Evolutionary conservation across 2,888 invertebrate species (phyloP).

Genomic region (Sturmia bella): DNA sequence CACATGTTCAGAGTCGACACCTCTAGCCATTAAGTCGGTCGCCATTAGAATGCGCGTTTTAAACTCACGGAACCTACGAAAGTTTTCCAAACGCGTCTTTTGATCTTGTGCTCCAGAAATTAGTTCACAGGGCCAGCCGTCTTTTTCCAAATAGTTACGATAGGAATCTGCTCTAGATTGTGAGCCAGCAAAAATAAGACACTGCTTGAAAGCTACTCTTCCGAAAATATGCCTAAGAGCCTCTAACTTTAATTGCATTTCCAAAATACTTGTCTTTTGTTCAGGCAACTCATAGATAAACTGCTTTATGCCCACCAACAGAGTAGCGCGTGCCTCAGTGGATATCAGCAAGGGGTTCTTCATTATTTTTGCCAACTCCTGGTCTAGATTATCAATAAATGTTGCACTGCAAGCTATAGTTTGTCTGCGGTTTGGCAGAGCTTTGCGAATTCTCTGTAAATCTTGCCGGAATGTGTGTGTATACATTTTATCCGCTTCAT

Average conservation of each 20-base stretch:
- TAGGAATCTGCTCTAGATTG: conserved; percentile 92
- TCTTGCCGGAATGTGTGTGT: conserved; percentile 89
- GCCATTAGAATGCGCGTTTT: conserved; percentile 93
- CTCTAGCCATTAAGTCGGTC: conserved; percentile 95
- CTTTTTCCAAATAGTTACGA: conserved; percentile 86
- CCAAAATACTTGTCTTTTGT: conserved; percentile 85
- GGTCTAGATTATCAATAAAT: conserved; percentile 89
- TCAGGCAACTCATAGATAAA: conserved; percentile 86
- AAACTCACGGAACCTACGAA: conserved; percentile 90
- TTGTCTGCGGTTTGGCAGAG: conserved; percentile 90
- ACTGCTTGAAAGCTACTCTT: conserved; percentile 91
- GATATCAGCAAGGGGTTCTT: conserved; percentile 89
- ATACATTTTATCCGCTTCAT: conserved; percentile 98
- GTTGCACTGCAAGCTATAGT: conserved; percentile 97
- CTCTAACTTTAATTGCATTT: conserved; percentile 86
- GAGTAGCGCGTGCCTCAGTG: conserved; percentile 86
- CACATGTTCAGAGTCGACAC: conserved; percentile 96
- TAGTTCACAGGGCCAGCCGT: conserved; percentile 90
- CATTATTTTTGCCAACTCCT: conserved; percentile 89
- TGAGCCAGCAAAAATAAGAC: conserved; percentile 94
- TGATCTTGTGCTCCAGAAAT: conserved; percentile 92
- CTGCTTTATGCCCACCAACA: conserved; percentile 92
- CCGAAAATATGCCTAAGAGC: conserved; percentile 87
- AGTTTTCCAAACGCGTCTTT: conserved; percentile 87
- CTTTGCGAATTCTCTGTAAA: conserved; percentile 89